Conservation (phyloP, 2,113 vertebrate genomes). For the Spea bombifrons region DNA sequence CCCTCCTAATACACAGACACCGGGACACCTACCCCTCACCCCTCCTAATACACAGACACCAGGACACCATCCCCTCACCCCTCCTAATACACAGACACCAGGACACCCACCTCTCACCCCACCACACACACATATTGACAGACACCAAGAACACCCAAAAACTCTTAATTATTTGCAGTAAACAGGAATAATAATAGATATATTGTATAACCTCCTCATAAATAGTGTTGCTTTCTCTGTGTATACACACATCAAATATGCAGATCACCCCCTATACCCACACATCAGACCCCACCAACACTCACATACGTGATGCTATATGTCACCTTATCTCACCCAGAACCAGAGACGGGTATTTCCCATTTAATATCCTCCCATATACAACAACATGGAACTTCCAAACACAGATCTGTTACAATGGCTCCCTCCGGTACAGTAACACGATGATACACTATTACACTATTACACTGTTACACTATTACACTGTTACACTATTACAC, state of each 20-base stretch:
- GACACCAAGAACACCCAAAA: neutral
- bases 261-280: neutral
- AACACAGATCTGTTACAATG: too few species aligned
- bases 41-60: conserved; percentile 4
- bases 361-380: neutral
- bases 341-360: neutral
- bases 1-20: neutral
- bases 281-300: neutral
- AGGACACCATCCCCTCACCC: neutral
- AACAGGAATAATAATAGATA: too few species aligned
- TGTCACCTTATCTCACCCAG: too few species aligned
- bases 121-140: neutral
- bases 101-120: neutral
- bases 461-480: too few species aligned
- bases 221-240: too few species aligned
- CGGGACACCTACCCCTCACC: neutral
- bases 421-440: too few species aligned
- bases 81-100: neutral
- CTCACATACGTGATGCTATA: neutral
- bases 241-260: neutral
- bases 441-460: too few species aligned
- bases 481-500: too few species aligned
- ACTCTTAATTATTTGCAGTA: neutral
- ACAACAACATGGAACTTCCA: neutral
- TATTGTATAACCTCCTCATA: neutral